These are phyloP conservation scores for Wiebesia pumilae DNA, from an alignment of 1,140 invertebrate species.

Conservation along the genomic window DNA sequence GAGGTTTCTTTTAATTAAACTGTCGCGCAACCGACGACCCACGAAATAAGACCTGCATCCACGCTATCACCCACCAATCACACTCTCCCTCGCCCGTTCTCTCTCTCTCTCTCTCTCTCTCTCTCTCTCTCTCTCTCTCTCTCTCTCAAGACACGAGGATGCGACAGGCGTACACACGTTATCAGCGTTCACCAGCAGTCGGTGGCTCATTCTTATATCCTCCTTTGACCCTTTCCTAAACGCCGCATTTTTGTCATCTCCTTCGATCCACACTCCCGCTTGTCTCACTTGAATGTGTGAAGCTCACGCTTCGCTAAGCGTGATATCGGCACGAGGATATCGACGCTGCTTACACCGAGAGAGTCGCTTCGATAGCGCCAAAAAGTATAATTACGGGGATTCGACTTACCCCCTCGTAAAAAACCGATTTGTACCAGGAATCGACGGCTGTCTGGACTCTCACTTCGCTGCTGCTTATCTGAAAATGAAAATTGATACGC, in stretches of 20 bases:
- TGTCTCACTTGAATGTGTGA: too few relatives aligned
- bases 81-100: neutral
- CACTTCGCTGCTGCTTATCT: conserved; percentile 15
- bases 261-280: conserved; percentile 16
- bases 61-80: neutral
- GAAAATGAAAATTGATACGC: conserved; percentile 42
- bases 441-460: too few relatives aligned
- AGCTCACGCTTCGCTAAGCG: conserved; percentile 60
- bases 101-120: neutral
- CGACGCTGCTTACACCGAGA: conserved; percentile 48
- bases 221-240: neutral
- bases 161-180: conserved; percentile 65
- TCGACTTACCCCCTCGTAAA: conserved; percentile 53
- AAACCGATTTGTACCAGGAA: conserved; percentile 34
- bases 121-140: neutral
- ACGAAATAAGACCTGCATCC: conserved; percentile 28
- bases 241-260: too few relatives aligned
- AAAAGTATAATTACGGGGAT: conserved; percentile 55
- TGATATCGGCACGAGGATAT: conserved; percentile 64
- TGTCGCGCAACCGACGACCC: conserved; percentile 57
- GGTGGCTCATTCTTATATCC: conserved; percentile 54
- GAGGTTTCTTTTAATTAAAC: conserved; percentile 76
- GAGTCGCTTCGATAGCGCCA: conserved; percentile 51
- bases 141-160: conserved; percentile 65
- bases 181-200: conserved; percentile 71